These are phyloP conservation scores for Bombyx mori DNA, from an alignment of 1,140 invertebrate species.

Conservation along the genomic window ASM3026992v2 NC_085127.1:6865001-6865500, in stretches of 20 bases:
- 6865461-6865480: conserved; percentile 49
- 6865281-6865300: conserved; percentile 51
- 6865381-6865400: conserved; percentile 25
- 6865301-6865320: conserved; percentile 49
- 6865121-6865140: conserved; percentile 45
- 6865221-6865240: conserved; percentile 38
- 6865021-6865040: conserved; percentile 70
- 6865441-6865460: conserved; percentile 39
- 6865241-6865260: conserved; percentile 47
- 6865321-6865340: conserved; percentile 55
- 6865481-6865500: conserved; percentile 33
- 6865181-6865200: conserved; percentile 37
- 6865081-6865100: conserved; percentile 65
- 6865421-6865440: conserved; percentile 43
- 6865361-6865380: conserved; percentile 37
- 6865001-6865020: conserved; percentile 58
- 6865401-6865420: conserved; percentile 41
- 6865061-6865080: conserved; percentile 62
- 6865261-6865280: conserved; percentile 49
- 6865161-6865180: conserved; percentile 39
- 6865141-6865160: conserved; percentile 40
- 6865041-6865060: conserved; percentile 64
- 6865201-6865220: conserved; percentile 44
- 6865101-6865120: conserved; percentile 52
- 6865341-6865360: conserved; percentile 61